Conservation (phyloP, 2,888 invertebrate genomes). For the Leucozona laternaria region DNA sequence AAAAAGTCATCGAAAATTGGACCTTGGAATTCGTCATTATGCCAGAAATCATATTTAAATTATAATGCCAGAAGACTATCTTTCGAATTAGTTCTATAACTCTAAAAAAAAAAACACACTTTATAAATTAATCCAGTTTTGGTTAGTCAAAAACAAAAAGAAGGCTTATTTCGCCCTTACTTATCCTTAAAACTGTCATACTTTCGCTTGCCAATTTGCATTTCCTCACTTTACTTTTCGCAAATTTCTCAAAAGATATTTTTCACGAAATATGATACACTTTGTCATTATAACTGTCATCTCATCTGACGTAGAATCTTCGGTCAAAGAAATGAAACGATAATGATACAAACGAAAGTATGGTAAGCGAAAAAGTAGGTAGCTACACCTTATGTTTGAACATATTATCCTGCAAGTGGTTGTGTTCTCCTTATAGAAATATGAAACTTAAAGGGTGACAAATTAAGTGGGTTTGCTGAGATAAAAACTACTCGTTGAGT, state of each 20-base stretch:
- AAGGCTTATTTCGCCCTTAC: background rate
- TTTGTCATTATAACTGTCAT: background rate
- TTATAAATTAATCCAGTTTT: too few relatives aligned
- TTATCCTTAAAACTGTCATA: background rate
- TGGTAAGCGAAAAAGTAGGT: background rate
- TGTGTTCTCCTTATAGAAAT: conserved; percentile 7
- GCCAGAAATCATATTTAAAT: too few relatives aligned
- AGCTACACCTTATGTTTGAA: conserved; percentile 10
- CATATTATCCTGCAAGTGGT: conserved; percentile 88
- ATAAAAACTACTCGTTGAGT: conserved; percentile 33
- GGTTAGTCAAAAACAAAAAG: background rate
- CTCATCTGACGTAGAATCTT: background rate
- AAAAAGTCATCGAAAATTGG: too few relatives aligned
- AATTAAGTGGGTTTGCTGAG: conserved; percentile 33
- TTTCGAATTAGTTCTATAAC: too few relatives aligned
- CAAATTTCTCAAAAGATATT: background rate
- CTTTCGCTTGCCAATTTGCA: background rate
- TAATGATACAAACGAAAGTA: background rate
- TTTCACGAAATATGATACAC: background rate
- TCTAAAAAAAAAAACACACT: too few relatives aligned
- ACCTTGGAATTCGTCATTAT: too few relatives aligned
- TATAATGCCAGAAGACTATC: too few relatives aligned
- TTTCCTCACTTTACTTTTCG: background rate
- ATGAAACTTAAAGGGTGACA: conserved; percentile 37
- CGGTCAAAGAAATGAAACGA: conserved; percentile 4